phyloP scores from a whole-genome alignment of 2,797 vertebrate genomes.

The Diplodus sargus region DNA sequence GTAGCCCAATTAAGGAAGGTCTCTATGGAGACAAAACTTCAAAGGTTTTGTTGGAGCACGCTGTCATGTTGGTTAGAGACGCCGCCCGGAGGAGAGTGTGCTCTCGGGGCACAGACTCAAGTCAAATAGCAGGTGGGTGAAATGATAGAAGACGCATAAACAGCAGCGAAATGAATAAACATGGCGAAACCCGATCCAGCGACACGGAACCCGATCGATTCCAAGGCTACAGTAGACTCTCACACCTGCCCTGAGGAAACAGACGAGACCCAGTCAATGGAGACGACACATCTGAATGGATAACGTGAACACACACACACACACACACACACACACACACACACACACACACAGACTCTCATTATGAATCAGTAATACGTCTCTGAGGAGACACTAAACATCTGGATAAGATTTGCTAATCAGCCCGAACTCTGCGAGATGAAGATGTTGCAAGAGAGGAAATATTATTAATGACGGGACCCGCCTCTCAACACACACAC shows the following conservation, averaged over 20 bases:
- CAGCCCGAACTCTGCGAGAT: conserved; percentile 47
- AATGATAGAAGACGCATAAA: conserved; percentile 8
- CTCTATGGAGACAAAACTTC: conserved; percentile 75
- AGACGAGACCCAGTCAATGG: not conserved
- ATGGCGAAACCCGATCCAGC: not conserved
- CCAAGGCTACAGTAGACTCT: not conserved
- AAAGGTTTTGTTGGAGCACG: conserved; percentile 52
- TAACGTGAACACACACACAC: conserved; percentile 12
- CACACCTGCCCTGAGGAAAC: not conserved
- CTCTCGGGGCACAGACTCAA: conserved; percentile 31
- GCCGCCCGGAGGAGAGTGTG: conserved; percentile 23
- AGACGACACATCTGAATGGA: not conserved
- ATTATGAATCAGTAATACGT: conserved; percentile 47
- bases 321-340: not conserved
- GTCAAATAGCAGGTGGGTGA: conserved; percentile 46
- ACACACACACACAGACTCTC: conserved; percentile 18
- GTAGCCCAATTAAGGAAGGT: conserved; percentile 64
- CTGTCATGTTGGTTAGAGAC: conserved; percentile 37
- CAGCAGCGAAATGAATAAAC: conserved; percentile 12
- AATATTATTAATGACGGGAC: conserved; percentile 54
- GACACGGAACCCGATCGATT: not conserved
- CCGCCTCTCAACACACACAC: conserved; percentile 15
- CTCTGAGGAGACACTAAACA: conserved; percentile 65
- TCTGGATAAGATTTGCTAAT: conserved; percentile 69
- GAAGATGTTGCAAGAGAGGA: conserved; percentile 53